phyloP scores from a whole-genome alignment of 2,797 vertebrate species.

The Dipus sagitta region DNA sequence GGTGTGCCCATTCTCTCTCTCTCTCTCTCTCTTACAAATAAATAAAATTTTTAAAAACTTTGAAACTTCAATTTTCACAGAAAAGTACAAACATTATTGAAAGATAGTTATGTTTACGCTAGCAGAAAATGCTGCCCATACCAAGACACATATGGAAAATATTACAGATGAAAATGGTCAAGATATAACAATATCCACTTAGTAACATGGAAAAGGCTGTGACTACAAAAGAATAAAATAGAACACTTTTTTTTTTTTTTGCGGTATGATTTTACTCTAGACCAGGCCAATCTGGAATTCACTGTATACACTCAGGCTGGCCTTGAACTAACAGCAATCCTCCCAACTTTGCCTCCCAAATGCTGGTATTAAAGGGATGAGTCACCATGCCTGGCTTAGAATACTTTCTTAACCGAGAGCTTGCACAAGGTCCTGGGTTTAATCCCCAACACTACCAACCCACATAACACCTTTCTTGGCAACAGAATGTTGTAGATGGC shows the following conservation, averaged over 20 bases:
- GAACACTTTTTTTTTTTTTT: no score
- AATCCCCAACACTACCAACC: no score
- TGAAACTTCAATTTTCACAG: background rate
- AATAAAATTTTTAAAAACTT: no score
- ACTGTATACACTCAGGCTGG: no score
- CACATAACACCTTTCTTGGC: background rate
- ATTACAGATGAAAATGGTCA: background rate
- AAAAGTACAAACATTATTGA: background rate
- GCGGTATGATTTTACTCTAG: no score
- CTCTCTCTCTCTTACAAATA: no score
- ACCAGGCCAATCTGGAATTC: no score
- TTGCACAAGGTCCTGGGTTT: background rate
- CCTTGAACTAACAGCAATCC: no score
- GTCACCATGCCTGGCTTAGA: no score
- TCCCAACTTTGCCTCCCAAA: no score
- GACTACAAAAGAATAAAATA: background rate
- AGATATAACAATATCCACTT: background rate
- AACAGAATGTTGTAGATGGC: background rate
- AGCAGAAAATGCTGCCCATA: background rate
- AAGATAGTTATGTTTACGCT: background rate
- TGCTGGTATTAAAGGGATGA: no score
- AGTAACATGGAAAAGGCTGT: background rate
- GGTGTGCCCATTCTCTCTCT: no score
- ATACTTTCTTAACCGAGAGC: background rate
- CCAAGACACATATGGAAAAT: background rate